Conservation (phyloP, 2,797 vertebrate species). For the Poeciliopsis presidionis region DNA sequence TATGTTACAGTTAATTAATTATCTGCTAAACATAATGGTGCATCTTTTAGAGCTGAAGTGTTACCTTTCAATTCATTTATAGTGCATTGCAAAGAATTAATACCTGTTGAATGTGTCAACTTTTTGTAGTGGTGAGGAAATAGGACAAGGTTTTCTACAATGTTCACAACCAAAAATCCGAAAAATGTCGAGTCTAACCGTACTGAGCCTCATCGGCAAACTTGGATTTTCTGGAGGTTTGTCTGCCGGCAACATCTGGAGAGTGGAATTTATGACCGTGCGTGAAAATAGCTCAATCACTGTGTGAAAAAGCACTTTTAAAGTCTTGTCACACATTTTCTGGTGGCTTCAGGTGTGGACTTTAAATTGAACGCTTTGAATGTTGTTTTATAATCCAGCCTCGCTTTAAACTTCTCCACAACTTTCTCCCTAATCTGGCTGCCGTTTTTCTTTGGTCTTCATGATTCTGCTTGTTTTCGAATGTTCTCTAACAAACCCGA, state of each 20-base stretch:
- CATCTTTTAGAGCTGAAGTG: background rate
- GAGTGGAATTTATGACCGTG: background rate
- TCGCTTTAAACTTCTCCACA: background rate
- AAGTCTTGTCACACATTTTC: background rate
- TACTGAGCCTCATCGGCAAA: background rate
- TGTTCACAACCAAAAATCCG: background rate
- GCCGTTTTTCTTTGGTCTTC: background rate
- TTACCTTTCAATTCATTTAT: background rate
- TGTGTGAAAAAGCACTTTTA: background rate
- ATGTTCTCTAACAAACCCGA: background rate
- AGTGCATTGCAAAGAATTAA: background rate
- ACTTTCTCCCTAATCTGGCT: background rate
- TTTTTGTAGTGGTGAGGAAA: background rate
- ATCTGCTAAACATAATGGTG: background rate
- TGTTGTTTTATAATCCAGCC: background rate
- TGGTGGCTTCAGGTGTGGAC: background rate
- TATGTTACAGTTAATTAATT: too few species aligned
- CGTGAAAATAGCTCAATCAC: background rate
- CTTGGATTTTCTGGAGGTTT: background rate
- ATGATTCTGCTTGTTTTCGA: background rate
- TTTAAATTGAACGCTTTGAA: background rate
- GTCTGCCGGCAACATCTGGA: background rate
- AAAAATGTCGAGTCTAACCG: background rate
- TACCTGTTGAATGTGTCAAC: background rate
- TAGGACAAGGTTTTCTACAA: background rate